phyloP scores from a whole-genome alignment of 92 coral and sea anemone genomes.

The Epizoanthus scotinus region DNA sequence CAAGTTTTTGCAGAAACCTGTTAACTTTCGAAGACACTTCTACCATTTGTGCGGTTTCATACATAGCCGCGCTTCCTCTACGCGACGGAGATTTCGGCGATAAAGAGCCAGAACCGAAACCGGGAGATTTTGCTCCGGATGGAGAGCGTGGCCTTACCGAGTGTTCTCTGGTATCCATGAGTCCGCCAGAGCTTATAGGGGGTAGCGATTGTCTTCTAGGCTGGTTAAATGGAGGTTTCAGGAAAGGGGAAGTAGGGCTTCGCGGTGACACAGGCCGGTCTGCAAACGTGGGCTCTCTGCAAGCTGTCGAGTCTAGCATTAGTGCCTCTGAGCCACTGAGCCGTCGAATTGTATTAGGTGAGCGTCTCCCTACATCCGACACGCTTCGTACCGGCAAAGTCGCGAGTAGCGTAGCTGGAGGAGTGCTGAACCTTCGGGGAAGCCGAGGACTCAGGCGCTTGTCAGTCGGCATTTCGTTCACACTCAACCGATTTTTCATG shows the following conservation, averaged over 20 bases:
- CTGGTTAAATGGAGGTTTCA: conserved; percentile 76
- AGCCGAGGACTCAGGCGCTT: conserved; percentile 74
- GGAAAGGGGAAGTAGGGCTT: conserved; percentile 63
- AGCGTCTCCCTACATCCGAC: conserved; percentile 48
- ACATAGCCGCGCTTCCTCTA: conserved; percentile 56
- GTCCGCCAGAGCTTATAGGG: conserved; percentile 72
- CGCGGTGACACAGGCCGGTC: conserved; percentile 44
- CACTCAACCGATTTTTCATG: conserved; percentile 53
- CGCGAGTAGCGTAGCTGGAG: conserved; percentile 60
- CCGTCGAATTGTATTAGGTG: conserved; percentile 56
- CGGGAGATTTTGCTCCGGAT: conserved; percentile 44
- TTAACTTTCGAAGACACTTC: conserved; percentile 76
- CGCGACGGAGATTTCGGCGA: conserved; percentile 62
- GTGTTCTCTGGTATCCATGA: conserved; percentile 42
- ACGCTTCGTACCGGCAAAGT: conserved; percentile 50
- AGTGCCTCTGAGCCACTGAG: conserved; percentile 61
- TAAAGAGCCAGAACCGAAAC: conserved; percentile 36
- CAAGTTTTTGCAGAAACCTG: conserved; percentile 72
- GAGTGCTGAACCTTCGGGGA: conserved; percentile 77
- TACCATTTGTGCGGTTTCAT: conserved; percentile 53
- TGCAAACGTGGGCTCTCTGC: conserved; percentile 19
- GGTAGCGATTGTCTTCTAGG: conserved; percentile 86
- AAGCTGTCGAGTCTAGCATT: conserved; percentile 22
- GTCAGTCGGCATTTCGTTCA: conserved; percentile 48
- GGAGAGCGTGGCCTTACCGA: conserved; percentile 46